Evolutionary conservation across 1,140 invertebrate genomes (phyloP).

Genomic region (Leptoteleia sp.): DNA sequence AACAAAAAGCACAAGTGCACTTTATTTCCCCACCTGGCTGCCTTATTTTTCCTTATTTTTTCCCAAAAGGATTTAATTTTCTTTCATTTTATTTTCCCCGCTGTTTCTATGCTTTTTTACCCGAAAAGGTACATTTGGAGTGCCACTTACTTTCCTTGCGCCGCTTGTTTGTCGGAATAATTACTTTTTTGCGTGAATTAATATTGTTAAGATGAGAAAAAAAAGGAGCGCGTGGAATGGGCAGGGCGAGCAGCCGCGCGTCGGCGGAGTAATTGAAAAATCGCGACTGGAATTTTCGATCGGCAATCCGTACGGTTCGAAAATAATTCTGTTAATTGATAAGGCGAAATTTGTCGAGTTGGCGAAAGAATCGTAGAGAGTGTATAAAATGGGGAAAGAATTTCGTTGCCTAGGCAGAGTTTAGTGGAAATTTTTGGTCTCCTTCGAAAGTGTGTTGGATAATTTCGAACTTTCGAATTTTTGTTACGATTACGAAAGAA

Average conservation of each 20-base stretch:
- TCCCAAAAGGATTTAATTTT: constrained; percentile 60
- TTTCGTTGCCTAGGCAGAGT: too few relatives aligned
- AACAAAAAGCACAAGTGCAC: constrained; percentile 55
- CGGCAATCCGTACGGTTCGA: not conserved
- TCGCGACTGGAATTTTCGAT: constrained; percentile 12
- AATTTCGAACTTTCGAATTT: too few relatives aligned
- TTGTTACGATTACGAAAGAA: too few relatives aligned
- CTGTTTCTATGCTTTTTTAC: constrained; percentile 34
- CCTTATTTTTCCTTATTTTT: constrained; percentile 36
- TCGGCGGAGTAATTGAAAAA: constrained; percentile 40
- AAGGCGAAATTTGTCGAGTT: constrained; percentile 12
- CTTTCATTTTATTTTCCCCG: constrained; percentile 52
- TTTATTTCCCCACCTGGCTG: constrained; percentile 29
- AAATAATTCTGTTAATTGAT: constrained; percentile 22
- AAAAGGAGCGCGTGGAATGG: not conserved
- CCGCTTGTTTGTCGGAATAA: constrained; percentile 63
- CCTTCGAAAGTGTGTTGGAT: too few relatives aligned
- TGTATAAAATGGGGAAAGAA: too few relatives aligned
- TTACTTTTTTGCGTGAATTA: constrained; percentile 62
- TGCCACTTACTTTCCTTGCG: constrained; percentile 45
- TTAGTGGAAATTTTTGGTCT: too few relatives aligned
- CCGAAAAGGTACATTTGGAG: constrained; percentile 53
- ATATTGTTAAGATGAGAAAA: constrained; percentile 48
- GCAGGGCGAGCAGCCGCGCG: too few relatives aligned
- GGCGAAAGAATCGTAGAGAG: not conserved